A percentile compares a stretch with the other conserved stretches of the same genome.
Conservation (phyloP, 64 coral and sea anemone genomes). For the Pachyseris speciosa region DNA sequence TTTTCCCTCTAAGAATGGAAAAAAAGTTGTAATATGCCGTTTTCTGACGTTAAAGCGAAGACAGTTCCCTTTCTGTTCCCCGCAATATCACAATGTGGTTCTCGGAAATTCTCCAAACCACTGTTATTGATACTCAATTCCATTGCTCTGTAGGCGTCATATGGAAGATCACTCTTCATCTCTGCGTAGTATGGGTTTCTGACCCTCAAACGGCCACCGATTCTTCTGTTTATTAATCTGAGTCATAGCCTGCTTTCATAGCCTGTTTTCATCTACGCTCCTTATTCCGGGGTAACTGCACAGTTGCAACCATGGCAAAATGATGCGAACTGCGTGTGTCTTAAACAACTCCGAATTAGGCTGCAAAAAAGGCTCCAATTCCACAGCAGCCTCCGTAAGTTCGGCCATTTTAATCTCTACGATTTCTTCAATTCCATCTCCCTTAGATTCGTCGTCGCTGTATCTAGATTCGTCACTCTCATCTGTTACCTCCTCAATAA, state of each 20-base stretch:
- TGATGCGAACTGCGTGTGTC: background rate
- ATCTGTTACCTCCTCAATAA: conserved; percentile 37
- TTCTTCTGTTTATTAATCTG: background rate
- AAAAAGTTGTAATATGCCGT: conserved; percentile 43
- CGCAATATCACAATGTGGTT: conserved; percentile 40
- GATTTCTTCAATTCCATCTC: background rate
- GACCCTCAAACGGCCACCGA: background rate
- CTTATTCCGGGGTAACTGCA: conserved; percentile 12
- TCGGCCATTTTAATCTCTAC: conserved; percentile 1
- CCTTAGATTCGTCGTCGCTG: background rate
- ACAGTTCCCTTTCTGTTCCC: conserved; percentile 36
- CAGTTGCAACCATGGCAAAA: background rate
- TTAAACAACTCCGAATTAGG: background rate
- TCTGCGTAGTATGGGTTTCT: conserved; percentile 4
- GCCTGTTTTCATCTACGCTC: conserved; percentile 29
- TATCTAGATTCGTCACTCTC: background rate
- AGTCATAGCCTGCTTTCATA: background rate
- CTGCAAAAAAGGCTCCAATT: background rate
- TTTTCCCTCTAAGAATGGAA: conserved; percentile 12
- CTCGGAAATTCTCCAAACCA: conserved; percentile 1
- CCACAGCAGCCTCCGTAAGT: background rate
- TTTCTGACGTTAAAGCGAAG: conserved; percentile 29
- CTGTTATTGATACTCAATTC: conserved; percentile 19
- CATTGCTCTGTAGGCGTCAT: conserved; percentile 14
- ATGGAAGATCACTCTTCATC: conserved; percentile 19